Evolutionary conservation across 2,113 vertebrate genomes (phyloP).

Genomic region (Octodon degus): DNA sequence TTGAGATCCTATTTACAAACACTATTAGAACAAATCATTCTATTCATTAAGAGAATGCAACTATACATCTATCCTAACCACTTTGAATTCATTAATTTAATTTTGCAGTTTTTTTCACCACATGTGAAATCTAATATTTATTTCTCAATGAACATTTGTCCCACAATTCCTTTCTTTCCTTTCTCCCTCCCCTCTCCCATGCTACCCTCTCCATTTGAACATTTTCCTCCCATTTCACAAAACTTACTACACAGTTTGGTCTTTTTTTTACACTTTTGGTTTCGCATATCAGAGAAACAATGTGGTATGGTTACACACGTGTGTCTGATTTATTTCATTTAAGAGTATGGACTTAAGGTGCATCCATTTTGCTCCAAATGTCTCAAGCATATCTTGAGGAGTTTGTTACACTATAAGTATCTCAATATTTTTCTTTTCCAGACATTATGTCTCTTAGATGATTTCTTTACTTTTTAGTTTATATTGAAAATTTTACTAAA

Average conservation of each 20-base stretch:
- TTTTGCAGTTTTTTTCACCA: neutral
- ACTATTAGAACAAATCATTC: too few relatives aligned
- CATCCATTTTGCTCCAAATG: neutral
- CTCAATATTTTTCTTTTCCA: neutral
- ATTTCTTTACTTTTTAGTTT: neutral
- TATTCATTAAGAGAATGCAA: too few relatives aligned
- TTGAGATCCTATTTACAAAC: too few relatives aligned
- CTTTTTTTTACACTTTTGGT: neutral
- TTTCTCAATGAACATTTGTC: neutral
- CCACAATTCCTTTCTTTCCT: neutral
- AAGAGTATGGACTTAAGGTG: neutral
- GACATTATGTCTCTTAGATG: neutral
- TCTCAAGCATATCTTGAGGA: neutral
- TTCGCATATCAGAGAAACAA: neutral
- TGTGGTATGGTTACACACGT: neutral
- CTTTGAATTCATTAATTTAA: constrained; percentile 22
- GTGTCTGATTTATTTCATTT: neutral
- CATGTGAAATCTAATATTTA: neutral
- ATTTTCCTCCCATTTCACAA: neutral
- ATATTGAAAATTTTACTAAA: neutral
- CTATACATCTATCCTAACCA: too few relatives aligned
- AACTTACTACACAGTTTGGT: neutral
- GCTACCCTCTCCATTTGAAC: neutral
- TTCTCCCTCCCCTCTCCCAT: neutral
- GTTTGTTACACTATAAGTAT: neutral